A percentile compares a stretch with the other conserved stretches of the same genome.
These are phyloP conservation scores for Agriopis aurantiaria DNA, from an alignment of 2,888 invertebrate species.

Conservation along the genomic window DNA sequence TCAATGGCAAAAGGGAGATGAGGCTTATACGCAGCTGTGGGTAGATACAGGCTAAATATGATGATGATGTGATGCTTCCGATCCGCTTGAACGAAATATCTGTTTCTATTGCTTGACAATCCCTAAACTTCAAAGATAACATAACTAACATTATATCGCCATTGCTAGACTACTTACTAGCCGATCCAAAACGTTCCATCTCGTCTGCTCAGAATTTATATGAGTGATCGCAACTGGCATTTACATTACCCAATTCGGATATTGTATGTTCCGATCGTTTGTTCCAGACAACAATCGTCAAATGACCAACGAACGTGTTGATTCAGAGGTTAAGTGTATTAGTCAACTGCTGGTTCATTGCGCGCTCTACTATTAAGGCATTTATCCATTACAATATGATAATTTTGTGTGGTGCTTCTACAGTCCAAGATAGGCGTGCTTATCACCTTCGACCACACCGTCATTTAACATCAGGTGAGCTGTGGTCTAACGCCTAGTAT, in stretches of 20 bases:
- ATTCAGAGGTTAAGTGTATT: background rate
- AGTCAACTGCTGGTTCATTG: background rate
- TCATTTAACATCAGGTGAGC: too few relatives aligned
- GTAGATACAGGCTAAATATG: too few relatives aligned
- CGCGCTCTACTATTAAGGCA: background rate
- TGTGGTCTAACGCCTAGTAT: background rate
- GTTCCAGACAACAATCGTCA: background rate
- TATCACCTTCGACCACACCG: too few relatives aligned
- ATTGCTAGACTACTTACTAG: background rate
- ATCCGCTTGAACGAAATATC: background rate
- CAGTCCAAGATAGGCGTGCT: too few relatives aligned
- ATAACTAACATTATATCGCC: too few relatives aligned
- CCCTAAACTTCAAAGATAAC: too few relatives aligned
- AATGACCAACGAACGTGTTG: background rate
- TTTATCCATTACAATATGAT: background rate
- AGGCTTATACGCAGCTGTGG: too few relatives aligned
- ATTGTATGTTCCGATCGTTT: background rate
- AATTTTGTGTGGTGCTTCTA: background rate
- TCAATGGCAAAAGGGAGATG: too few relatives aligned
- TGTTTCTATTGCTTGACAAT: background rate
- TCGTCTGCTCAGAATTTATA: background rate
- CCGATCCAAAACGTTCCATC: background rate
- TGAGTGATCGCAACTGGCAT: background rate
- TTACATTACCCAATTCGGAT: constrained; percentile 1
- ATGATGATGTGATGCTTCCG: background rate